phyloP scores from a whole-genome alignment of 2,113 vertebrate species.

The Hystrix cristata region DNA sequence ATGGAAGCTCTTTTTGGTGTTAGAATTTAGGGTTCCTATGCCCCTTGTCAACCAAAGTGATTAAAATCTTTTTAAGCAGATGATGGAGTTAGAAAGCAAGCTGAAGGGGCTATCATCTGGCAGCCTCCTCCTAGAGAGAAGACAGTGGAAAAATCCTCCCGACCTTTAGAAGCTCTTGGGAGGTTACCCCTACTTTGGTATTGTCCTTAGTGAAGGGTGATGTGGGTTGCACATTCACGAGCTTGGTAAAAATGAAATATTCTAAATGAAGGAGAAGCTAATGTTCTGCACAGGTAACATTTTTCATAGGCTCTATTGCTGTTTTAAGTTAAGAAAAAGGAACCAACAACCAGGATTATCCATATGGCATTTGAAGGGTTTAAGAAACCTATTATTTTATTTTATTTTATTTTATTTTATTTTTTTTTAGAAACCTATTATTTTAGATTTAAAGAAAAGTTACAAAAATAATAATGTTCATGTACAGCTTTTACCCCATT shows the following conservation, averaged over 20 bases:
- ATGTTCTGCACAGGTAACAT: neutral
- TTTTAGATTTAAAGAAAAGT: neutral
- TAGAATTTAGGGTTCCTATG: neutral
- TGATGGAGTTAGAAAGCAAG: neutral
- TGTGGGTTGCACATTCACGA: no score
- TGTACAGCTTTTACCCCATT: neutral
- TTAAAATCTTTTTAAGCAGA: neutral
- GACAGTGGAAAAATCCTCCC: neutral
- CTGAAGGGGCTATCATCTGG: neutral
- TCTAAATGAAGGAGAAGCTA: neutral
- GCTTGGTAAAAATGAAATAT: neutral
- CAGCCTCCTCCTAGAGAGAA: neutral
- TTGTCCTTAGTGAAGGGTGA: neutral
- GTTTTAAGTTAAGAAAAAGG: neutral
- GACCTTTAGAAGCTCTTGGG: neutral
- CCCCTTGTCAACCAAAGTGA: neutral
- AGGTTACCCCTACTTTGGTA: neutral
- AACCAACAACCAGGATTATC: neutral
- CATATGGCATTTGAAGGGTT: neutral
- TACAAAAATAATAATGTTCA: neutral
- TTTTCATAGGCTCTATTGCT: neutral
- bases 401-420: no score
- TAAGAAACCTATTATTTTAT: neutral
- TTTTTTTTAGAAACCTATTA: neutral
- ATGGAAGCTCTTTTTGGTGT: neutral